phyloP scores from a whole-genome alignment of 2,113 vertebrate genomes.

The Chlorodrepanis virens region DNA sequence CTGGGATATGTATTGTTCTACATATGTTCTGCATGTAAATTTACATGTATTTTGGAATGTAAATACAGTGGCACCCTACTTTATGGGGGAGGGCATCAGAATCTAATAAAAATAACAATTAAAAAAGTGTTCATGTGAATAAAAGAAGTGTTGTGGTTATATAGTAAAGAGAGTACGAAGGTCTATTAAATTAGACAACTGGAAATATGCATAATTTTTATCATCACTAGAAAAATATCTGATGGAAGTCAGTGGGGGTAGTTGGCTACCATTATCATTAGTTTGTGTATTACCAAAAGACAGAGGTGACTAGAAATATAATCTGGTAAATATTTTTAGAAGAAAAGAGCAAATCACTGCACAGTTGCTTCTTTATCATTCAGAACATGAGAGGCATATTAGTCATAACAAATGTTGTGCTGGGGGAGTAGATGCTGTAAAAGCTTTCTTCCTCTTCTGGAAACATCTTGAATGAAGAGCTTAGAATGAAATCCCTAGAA shows the following conservation, averaged over 20 bases:
- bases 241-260: slow-evolving; percentile 25
- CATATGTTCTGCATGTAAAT: not conserved
- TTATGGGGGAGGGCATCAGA: not conserved
- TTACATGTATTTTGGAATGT: not conserved
- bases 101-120: not conserved
- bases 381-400: slow-evolving; percentile 26
- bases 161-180: not conserved
- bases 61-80: not conserved
- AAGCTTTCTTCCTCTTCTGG: slow-evolving; percentile 63
- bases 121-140: not conserved
- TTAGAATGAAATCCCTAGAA: slow-evolving; percentile 55
- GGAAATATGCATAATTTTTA: slow-evolving; percentile 5
- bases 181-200: slow-evolving; percentile 4
- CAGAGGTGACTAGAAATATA: slow-evolving; percentile 32
- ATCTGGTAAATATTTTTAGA: slow-evolving; percentile 37
- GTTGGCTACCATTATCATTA: slow-evolving; percentile 21
- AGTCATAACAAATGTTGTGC: slow-evolving; percentile 44
- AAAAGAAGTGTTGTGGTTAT: not conserved
- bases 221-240: slow-evolving; percentile 15
- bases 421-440: slow-evolving; percentile 1
- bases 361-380: slow-evolving; percentile 39
- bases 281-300: slow-evolving; percentile 45
- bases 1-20: not conserved
- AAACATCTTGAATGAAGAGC: slow-evolving; percentile 29
- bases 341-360: slow-evolving; percentile 25